These are phyloP conservation scores for Danio tinwini DNA, from an alignment of 2,797 vertebrate species.

Conservation along the genomic window DNA sequence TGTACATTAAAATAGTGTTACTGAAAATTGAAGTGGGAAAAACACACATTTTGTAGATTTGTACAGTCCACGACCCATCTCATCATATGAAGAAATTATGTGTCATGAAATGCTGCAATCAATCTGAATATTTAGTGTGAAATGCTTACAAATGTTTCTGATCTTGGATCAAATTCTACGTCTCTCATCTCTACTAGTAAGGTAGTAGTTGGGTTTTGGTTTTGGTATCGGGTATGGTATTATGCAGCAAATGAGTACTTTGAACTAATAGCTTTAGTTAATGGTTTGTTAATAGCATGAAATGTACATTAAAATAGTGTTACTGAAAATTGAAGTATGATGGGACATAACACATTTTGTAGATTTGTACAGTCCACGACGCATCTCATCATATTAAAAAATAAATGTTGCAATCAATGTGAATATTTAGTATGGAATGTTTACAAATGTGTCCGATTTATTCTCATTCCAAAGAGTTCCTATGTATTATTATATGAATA, in stretches of 20 bases:
- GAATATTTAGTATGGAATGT: neutral
- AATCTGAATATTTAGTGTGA: neutral
- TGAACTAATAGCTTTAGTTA: too few species aligned
- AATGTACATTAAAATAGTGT: too few species aligned
- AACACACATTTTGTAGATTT: neutral
- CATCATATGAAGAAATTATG: neutral
- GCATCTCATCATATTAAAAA: neutral
- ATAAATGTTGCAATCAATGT: neutral
- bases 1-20: too few species aligned
- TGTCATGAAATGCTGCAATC: neutral
- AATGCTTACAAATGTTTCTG: neutral
- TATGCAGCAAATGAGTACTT: too few species aligned
- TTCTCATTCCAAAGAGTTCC: too few species aligned
- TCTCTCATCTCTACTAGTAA: too few species aligned
- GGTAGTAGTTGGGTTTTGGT: too few species aligned
- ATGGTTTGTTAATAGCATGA: too few species aligned
- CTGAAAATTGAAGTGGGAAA: neutral
- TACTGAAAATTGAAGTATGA: neutral
- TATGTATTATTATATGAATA: too few species aligned
- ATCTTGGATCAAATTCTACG: neutral
- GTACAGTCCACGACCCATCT: neutral
- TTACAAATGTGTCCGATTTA: neutral
- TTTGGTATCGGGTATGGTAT: too few species aligned
- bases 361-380: neutral
- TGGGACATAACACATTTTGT: too few species aligned